Conservation (phyloP, 2,113 vertebrate genomes). For the Salvator merianae region DNA sequence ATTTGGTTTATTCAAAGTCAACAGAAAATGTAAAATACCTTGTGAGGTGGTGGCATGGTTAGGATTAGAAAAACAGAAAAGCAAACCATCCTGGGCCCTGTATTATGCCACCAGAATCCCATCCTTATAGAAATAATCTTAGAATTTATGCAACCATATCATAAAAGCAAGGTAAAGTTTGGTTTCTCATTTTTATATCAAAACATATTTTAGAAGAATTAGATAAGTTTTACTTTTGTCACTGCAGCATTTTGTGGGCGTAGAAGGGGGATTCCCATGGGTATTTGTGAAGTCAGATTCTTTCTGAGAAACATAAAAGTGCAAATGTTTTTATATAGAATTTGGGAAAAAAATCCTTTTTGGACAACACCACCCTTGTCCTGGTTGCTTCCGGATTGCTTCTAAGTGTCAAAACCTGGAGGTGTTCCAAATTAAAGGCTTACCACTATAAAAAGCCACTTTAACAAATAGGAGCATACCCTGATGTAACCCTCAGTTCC, state of each 20-base stretch:
- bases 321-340: too few relatives aligned
- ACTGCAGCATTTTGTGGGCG: constrained; percentile 9
- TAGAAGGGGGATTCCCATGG: background rate
- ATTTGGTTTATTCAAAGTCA: background rate
- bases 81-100: background rate
- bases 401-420: too few relatives aligned
- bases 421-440: too few relatives aligned
- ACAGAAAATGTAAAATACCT: background rate
- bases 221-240: background rate
- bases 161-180: background rate
- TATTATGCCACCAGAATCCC: background rate
- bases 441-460: too few relatives aligned
- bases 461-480: too few relatives aligned
- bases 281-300: background rate
- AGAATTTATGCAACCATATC: background rate
- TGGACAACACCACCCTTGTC: background rate
- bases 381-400: too few relatives aligned
- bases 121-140: background rate
- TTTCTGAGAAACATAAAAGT: background rate
- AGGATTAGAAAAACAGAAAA: constrained; percentile 21
- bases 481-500: too few relatives aligned
- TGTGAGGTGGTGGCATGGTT: constrained; percentile 11
- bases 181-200: background rate
- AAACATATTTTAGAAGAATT: background rate
- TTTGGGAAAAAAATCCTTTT: too few relatives aligned